Conservation (phyloP, 2,797 vertebrate genomes). For the Enteromius unitaeniatus region DNA sequence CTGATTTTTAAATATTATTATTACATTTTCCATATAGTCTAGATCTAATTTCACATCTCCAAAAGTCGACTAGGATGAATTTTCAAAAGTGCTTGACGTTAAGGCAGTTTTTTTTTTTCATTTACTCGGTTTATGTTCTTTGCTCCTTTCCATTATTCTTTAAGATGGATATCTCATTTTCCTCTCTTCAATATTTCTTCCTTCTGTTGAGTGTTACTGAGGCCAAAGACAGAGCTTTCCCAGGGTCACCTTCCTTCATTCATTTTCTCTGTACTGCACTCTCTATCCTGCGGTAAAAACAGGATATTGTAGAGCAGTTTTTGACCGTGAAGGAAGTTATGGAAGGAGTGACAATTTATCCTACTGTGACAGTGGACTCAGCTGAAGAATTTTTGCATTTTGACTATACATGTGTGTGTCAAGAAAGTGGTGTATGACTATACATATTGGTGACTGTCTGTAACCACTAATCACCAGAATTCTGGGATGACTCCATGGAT, state of each 20-base stretch:
- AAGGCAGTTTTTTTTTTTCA: conserved; percentile 19
- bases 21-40: not conserved
- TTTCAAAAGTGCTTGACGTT: conserved; percentile 11
- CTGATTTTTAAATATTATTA: not conserved
- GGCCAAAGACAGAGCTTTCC: conserved; percentile 39
- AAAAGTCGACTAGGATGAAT: not conserved
- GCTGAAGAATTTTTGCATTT: conserved; percentile 44
- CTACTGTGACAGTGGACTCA: conserved; percentile 58
- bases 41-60: not conserved
- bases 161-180: conserved; percentile 31
- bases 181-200: conserved; percentile 43
- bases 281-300: conserved; percentile 64
- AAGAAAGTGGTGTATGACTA: conserved; percentile 13
- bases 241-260: conserved; percentile 53
- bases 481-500: conserved; percentile 9
- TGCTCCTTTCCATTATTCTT: conserved; percentile 7
- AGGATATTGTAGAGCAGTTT: conserved; percentile 68
- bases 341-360: conserved; percentile 61
- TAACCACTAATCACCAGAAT: conserved; percentile 20
- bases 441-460: conserved; percentile 7
- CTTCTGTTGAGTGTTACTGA: conserved; percentile 45
- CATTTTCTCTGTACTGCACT: conserved; percentile 43
- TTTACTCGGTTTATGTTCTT: conserved; percentile 11
- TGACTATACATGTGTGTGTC: conserved; percentile 35
- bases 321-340: conserved; percentile 48